Evolutionary conservation across 2,113 vertebrate species (phyloP).

Genomic region (Malaclemys terrapin): DNA sequence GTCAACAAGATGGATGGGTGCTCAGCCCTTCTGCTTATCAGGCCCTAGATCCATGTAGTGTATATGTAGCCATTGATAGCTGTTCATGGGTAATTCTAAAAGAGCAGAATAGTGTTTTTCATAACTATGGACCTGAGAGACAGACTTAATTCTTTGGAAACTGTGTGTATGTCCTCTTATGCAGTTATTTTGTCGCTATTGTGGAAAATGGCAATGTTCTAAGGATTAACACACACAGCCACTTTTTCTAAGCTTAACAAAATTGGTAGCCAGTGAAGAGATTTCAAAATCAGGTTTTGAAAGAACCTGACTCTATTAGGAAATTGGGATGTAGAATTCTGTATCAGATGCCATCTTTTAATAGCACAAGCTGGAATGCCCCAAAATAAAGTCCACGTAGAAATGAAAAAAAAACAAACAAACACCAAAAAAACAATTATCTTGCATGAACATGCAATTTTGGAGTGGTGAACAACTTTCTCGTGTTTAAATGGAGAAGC

Average conservation of each 20-base stretch:
- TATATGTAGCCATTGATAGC: conserved; percentile 12
- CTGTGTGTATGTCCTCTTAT: background rate
- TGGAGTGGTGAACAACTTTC: background rate
- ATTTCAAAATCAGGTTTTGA: background rate
- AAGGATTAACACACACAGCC: background rate
- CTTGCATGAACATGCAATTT: background rate
- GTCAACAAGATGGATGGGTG: too few species aligned
- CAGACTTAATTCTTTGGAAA: background rate
- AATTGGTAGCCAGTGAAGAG: background rate
- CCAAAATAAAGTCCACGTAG: background rate
- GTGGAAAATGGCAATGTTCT: background rate
- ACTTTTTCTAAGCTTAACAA: background rate
- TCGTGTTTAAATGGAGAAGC: background rate
- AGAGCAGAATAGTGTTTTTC: background rate
- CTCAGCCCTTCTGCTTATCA: background rate
- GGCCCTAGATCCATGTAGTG: background rate
- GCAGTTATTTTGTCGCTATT: background rate
- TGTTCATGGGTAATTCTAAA: background rate
- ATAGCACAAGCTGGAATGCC: background rate
- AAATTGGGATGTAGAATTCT: background rate
- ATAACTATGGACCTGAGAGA: background rate
- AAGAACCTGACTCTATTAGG: background rate
- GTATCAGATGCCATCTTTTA: background rate
- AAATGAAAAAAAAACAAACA: background rate
- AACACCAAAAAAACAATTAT: background rate